These are phyloP conservation scores for Fopius arisanus DNA, from an alignment of 1,140 invertebrate species.

Conservation along the genomic window DNA sequence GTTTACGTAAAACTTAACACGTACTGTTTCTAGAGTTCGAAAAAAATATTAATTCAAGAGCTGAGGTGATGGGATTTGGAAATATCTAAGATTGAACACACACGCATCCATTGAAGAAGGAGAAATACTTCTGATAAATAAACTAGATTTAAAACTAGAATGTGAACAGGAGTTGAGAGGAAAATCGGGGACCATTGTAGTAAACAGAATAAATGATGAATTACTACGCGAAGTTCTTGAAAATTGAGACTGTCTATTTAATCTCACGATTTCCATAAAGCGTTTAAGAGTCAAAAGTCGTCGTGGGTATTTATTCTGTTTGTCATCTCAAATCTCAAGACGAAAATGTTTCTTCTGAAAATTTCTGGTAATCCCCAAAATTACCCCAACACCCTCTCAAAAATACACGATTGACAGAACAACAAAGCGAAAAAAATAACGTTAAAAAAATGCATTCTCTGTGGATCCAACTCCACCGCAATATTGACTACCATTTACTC, in stretches of 20 bases:
- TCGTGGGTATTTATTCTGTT: too few relatives aligned
- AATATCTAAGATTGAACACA: not conserved
- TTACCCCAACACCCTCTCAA: too few relatives aligned
- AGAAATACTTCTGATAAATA: not conserved
- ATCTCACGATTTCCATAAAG: too few relatives aligned
- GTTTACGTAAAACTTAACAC: slow-evolving; percentile 7
- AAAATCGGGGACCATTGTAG: too few relatives aligned
- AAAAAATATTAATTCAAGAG: not conserved
- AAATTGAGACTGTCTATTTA: too few relatives aligned
- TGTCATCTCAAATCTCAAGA: too few relatives aligned
- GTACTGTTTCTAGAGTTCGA: not conserved
- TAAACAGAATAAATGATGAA: too few relatives aligned
- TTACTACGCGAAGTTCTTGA: too few relatives aligned
- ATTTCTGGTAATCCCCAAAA: too few relatives aligned
- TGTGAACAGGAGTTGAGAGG: too few relatives aligned
- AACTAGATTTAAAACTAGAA: not conserved
- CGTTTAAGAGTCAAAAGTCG: too few relatives aligned
- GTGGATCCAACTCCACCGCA: not conserved
- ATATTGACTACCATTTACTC: not conserved
- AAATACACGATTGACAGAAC: not conserved
- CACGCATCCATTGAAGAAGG: not conserved
- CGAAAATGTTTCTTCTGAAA: too few relatives aligned
- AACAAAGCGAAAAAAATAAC: not conserved
- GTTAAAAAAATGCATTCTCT: not conserved
- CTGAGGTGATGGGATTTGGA: not conserved